Evolutionary conservation across 2,797 vertebrate genomes (phyloP).

Genomic region (Hypotaenidia okinawae): DNA sequence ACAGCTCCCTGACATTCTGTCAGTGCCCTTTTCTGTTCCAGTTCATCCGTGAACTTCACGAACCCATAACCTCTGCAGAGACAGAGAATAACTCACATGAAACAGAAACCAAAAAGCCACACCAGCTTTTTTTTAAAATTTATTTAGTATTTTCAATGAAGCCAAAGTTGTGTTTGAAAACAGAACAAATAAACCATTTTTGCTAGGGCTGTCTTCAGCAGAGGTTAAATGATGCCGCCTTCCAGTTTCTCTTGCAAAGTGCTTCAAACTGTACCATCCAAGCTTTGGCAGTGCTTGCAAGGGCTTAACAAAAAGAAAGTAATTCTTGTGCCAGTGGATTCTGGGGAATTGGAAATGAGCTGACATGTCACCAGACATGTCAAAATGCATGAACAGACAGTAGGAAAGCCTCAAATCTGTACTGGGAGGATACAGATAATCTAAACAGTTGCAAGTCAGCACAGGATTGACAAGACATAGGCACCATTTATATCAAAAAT

Average conservation of each 20-base stretch:
- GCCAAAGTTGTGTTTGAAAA: neutral
- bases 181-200: neutral
- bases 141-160: neutral
- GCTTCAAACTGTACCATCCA: fast-evolving
- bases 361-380: neutral
- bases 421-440: neutral
- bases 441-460: neutral
- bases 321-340: neutral
- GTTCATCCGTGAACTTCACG: constrained; percentile 91
- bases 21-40: constrained; percentile 89
- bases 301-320: neutral
- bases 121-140: fast-evolving
- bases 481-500: neutral
- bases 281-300: neutral
- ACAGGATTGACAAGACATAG: neutral
- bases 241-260: neutral
- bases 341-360: neutral
- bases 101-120: neutral
- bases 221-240: neutral
- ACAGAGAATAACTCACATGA: neutral
- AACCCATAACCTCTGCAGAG: constrained; percentile 90
- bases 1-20: constrained; percentile 89
- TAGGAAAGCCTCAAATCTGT: neutral
- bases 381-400: neutral
- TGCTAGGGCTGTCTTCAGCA: neutral